Percentiles rank a stretch among this genome's conserved stretches.
These are phyloP conservation scores for Motacilla alba DNA, from an alignment of 2,113 vertebrate genomes.

Conservation along the genomic window DNA sequence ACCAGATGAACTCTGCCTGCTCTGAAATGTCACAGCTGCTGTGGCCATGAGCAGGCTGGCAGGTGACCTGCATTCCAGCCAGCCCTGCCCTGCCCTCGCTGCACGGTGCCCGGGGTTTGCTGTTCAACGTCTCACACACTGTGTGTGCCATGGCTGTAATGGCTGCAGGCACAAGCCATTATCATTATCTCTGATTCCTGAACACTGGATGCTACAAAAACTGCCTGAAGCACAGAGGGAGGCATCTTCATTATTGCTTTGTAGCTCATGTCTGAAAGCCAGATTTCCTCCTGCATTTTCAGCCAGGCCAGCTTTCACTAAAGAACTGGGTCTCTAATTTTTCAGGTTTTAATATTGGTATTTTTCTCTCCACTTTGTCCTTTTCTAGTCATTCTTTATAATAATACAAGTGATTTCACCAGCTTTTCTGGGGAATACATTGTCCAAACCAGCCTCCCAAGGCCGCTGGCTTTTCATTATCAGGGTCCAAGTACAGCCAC, in stretches of 20 bases:
- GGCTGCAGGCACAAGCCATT: neutral
- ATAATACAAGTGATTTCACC: neutral
- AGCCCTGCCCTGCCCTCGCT: neutral
- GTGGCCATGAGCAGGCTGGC: rapidly evolving
- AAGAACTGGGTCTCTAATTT: neutral
- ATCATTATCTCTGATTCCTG: conserved; percentile 12
- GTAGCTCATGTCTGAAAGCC: neutral
- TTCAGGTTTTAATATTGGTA: neutral
- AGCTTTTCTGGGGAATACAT: neutral
- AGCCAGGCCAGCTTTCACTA: neutral
- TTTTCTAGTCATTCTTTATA: neutral
- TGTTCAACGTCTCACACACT: neutral
- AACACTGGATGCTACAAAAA: neutral
- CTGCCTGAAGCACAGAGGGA: conserved; percentile 12
- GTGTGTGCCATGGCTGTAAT: neutral
- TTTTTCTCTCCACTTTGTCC: neutral
- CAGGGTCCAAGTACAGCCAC: neutral
- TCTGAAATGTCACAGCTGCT: rapidly evolving
- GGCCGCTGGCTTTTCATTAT: neutral
- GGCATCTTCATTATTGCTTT: neutral
- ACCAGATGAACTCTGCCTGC: neutral
- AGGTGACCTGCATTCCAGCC: neutral
- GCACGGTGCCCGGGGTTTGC: neutral
- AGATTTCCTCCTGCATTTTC: neutral
- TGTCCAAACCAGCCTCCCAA: neutral